Percentiles rank a stretch among this genome's conserved stretches.
Conservation (phyloP, 2,888 invertebrate genomes). For the Cryptocheilus praepositus region DNA sequence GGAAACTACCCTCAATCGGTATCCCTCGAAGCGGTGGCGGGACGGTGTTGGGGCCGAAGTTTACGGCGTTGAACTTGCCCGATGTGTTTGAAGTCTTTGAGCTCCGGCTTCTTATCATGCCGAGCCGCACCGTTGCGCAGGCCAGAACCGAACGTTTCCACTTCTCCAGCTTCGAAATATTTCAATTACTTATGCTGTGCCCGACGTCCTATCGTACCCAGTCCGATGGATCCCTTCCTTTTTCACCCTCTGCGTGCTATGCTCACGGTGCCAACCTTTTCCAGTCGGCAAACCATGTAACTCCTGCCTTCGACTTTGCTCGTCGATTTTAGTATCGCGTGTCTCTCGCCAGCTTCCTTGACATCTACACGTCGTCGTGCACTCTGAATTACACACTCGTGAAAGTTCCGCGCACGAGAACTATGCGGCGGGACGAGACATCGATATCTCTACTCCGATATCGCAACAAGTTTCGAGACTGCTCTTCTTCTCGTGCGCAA, state of each 20-base stretch:
- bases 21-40: background rate
- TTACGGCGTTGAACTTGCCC: slow-evolving; percentile 13
- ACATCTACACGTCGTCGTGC: no score
- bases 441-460: no score
- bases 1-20: slow-evolving; percentile 14
- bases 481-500: background rate
- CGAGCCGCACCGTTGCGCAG: slow-evolving; percentile 6
- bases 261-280: no score
- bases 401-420: no score
- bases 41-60: slow-evolving; percentile 1
- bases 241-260: slow-evolving; percentile 21
- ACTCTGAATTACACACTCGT: no score
- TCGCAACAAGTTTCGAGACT: no score
- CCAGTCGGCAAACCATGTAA: no score
- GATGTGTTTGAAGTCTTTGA: slow-evolving; percentile 19
- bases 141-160: slow-evolving; percentile 36
- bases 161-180: slow-evolving; percentile 41
- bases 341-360: no score
- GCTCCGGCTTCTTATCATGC: background rate
- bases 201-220: slow-evolving; percentile 14
- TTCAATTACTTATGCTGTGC: slow-evolving; percentile 51
- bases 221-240: slow-evolving; percentile 2
- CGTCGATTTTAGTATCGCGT: no score
- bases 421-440: no score
- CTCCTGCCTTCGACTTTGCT: no score